Base-by-base conservation (phyloP, 2,113 vertebrate genomes). In the Theropithecus gelada region DNA sequence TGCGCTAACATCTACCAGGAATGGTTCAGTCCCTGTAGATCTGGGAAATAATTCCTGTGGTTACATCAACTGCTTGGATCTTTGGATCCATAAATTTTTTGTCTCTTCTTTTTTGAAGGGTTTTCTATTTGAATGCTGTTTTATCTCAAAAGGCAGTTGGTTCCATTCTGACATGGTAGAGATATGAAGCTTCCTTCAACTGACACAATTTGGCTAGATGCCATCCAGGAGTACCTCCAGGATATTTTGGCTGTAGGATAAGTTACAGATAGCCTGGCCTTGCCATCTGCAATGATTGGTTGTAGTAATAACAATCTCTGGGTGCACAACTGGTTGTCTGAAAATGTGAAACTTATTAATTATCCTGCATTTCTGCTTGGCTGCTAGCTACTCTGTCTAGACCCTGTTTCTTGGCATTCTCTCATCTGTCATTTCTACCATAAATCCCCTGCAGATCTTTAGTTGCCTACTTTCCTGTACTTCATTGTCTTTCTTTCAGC, bases 71-170 rank as follows among this genome's bases (percentile, higher is more conserved):
- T 80, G 10, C 70, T 93, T 70, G 16, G 27, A n/a, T 94, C 45
- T 89, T 96, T 75, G n/a, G n/a, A 91, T 83, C 79, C 94, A 81
- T 80, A 73, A 40, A 73, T 96, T 94, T 23, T 89, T 43, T 75
- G 20, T 76, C 10, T 82, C 23, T 35, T 92, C 14, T 79, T 78
- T 75, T 55, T 22, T 8, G 8, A n/a, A 30, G 40, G 7, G 5
- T 45, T 96, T 95, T 75, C 35, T 93, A 17, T 17, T 87, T 93
- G 75, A 95, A 75, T 86, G 84, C 73, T 96, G 38, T 93, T 97
- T 97, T 30, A 27, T 80, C 70, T 97, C 93, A 93, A 52, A 76
- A 5, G 30, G 61, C 27, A 64, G 52, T 7, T 68, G 88, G 88
- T 61, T 95, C 25, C 64, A 20, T 79, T 97, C 66, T 86, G 78